Base-by-base conservation (phyloP, 2,797 vertebrate genomes). In the Hapalemur alaotrensis region DNA sequence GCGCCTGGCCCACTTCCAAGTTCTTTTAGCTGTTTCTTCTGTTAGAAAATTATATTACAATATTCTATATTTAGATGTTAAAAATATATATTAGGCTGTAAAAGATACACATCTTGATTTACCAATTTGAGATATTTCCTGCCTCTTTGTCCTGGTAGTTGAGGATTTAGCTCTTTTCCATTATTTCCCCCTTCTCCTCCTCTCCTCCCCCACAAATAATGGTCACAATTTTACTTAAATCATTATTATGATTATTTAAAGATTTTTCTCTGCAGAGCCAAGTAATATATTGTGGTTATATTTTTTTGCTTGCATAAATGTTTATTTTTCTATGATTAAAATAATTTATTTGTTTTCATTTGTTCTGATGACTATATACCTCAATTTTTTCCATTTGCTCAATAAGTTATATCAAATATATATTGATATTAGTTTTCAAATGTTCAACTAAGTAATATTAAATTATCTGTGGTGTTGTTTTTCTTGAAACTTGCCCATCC, bases 271-370 rank as follows among this genome's bases (percentile, higher is more conserved):
- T 63, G 46, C 48, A 72, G 38, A 93, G 52, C 46, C 69, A 88
- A 81, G 35, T n/a, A 89, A 38, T n/a, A 52, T 79, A 52, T 25
- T 30, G 5, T 22, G 20, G 63, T 41, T 67, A 23, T 48, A 93
- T 72, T 91, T 87, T 14, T 35, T 93, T 61, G n/a, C 17, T 80
- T 87, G 6, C 17, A 12, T 52, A 32, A 61, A 35, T 48, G 67
- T 59, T 89, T 83, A 14, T 52, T 93, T 86, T 93, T 75, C 65
- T 69, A 12, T 82, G 92, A 23, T 70, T 82, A 76, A 91, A 87
- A 80, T 38, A 70, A 61, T 80, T 86, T 52, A 12, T 89, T 72
- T 81, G 23, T 73, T 73, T 83, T 54, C 15, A 38, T 91, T 91
- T 96, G 57, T 52, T 91, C 79, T 84, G 48, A 86, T 93, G 54